Conservation (phyloP, 2,113 vertebrate species). For the Macaca mulatta region DNA sequence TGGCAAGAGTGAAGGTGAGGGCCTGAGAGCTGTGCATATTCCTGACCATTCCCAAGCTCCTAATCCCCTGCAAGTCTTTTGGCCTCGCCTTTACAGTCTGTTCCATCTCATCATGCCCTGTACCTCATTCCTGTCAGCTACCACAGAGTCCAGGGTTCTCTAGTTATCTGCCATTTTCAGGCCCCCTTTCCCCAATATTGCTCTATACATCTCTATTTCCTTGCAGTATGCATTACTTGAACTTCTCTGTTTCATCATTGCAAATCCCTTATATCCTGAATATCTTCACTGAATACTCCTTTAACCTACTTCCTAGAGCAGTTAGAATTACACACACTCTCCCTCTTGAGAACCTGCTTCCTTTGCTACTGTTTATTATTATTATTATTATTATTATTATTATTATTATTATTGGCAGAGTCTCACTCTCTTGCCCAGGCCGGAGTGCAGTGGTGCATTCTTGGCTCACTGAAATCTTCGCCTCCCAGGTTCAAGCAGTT, state of each 20-base stretch:
- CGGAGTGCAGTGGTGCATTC: too few relatives aligned
- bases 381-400: too few relatives aligned
- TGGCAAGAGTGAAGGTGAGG: background rate
- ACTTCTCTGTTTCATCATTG: background rate
- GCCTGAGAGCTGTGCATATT: background rate
- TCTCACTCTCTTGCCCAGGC: too few relatives aligned
- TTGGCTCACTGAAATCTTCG: too few relatives aligned
- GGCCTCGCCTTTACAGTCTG: rapidly evolving
- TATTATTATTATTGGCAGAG: too few relatives aligned
- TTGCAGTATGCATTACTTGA: background rate
- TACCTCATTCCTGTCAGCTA: background rate
- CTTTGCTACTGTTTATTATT: background rate
- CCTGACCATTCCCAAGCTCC: background rate
- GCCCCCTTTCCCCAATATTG: rapidly evolving
- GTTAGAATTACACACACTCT: background rate
- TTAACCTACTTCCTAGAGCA: background rate
- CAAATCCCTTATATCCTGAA: too few relatives aligned
- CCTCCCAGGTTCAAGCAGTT: too few relatives aligned
- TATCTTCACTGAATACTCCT: background rate
- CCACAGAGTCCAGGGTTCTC: too few relatives aligned
- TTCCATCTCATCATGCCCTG: background rate
- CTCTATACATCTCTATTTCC: background rate
- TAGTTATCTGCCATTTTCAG: too few relatives aligned
- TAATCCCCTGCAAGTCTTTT: background rate
- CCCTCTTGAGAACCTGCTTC: background rate